These are phyloP conservation scores for Drosophila orosa DNA, from an alignment of 1,140 invertebrate species.

Conservation along the genomic window DNA sequence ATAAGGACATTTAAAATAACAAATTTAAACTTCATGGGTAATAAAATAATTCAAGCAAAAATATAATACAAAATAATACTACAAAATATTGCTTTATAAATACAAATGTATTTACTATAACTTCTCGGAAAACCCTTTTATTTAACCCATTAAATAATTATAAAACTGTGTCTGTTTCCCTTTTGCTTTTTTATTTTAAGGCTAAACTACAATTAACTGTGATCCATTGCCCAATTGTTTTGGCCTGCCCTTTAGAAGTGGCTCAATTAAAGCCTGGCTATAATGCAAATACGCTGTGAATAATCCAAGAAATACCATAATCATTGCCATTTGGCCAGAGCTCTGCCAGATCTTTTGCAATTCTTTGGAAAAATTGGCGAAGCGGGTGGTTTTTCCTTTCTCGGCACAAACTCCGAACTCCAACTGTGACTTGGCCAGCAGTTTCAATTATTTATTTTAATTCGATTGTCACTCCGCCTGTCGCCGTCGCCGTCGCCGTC, in stretches of 20 bases:
- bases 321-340: conserved; percentile 41
- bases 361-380: conserved; percentile 15
- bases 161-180: conserved; percentile 11
- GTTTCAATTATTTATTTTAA: conserved; percentile 71
- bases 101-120: neutral
- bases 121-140: neutral
- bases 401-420: conserved; percentile 12
- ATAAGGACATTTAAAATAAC: neutral
- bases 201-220: conserved; percentile 21
- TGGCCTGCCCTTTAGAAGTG: conserved; percentile 40
- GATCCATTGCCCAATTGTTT: conserved; percentile 36
- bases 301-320: conserved; percentile 47
- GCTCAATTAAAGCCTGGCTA: conserved; percentile 35
- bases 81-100: too few relatives aligned
- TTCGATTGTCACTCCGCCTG: conserved; percentile 60
- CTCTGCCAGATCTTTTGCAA: conserved; percentile 45
- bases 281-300: conserved; percentile 43
- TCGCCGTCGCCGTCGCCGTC: conserved; percentile 34
- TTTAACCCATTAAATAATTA: neutral
- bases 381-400: conserved; percentile 26
- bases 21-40: neutral
- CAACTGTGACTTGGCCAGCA: conserved; percentile 35
- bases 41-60: too few relatives aligned
- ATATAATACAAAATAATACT: too few relatives aligned
- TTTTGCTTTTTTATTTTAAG: neutral